Conservation (phyloP, 1,140 invertebrate species). For the Phymorhynchus buccinoides region DNA sequence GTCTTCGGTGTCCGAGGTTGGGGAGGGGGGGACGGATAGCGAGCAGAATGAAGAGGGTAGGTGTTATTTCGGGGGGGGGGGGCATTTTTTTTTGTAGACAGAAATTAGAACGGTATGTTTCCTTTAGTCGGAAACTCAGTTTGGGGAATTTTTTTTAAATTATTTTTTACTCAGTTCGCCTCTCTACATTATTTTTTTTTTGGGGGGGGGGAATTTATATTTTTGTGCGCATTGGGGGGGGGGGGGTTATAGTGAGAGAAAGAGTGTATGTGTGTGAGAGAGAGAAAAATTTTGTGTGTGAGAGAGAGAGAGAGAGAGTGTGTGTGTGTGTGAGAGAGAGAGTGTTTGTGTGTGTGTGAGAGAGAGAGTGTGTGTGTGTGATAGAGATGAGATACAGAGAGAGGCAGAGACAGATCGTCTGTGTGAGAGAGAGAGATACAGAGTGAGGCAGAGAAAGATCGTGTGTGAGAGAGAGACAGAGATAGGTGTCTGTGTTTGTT, state of each 20-base stretch:
- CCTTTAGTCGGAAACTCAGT: too few relatives aligned
- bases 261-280: too few relatives aligned
- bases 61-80: not conserved
- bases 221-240: too few relatives aligned
- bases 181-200: not conserved
- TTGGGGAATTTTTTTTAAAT: too few relatives aligned
- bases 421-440: not conserved
- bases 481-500: too few relatives aligned
- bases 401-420: too few relatives aligned
- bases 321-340: not conserved
- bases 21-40: constrained; percentile 27
- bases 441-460: not conserved
- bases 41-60: constrained; percentile 32
- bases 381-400: too few relatives aligned
- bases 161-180: not conserved
- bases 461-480: too few relatives aligned
- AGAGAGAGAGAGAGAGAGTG: not conserved
- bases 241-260: too few relatives aligned
- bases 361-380: too few relatives aligned
- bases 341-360: too few relatives aligned
- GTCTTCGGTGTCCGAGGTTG: constrained; percentile 45
- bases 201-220: too few relatives aligned
- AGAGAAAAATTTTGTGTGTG: not conserved
- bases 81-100: not conserved
- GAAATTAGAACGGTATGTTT: not conserved